Conservation (phyloP, 92 coral and sea anemone genomes). For the Porites divaricata region DNA sequence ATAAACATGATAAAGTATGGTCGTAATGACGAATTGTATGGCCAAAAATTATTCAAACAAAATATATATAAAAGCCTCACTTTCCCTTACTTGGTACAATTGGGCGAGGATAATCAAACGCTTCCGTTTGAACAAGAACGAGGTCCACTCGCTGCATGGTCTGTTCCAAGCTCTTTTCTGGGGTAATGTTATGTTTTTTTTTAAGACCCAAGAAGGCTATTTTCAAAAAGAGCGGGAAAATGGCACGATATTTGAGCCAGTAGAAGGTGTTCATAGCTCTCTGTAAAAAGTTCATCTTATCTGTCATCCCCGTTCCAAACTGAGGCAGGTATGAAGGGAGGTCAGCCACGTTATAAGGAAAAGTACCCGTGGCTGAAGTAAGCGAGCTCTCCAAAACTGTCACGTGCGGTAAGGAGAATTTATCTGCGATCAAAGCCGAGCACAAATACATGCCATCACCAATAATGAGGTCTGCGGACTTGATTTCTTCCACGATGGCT, state of each 20-base stretch:
- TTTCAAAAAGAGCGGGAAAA: neutral
- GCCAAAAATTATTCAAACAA: too few relatives aligned
- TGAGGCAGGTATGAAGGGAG: slow-evolving; percentile 57
- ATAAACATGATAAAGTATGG: too few relatives aligned
- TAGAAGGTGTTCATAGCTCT: slow-evolving; percentile 32
- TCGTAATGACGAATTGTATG: too few relatives aligned
- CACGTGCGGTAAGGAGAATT: slow-evolving; percentile 55
- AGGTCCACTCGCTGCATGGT: slow-evolving; percentile 42
- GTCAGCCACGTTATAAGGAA: slow-evolving; percentile 19
- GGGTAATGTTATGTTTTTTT: slow-evolving; percentile 39
- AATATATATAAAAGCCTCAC: too few relatives aligned
- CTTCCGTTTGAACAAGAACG: slow-evolving; percentile 44
- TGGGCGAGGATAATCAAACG: slow-evolving; percentile 51
- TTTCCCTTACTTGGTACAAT: slow-evolving; percentile 48
- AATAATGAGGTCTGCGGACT: slow-evolving; percentile 45
- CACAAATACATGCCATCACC: slow-evolving; percentile 58
- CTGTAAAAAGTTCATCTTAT: slow-evolving; percentile 43
- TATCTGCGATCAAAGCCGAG: slow-evolving; percentile 58
- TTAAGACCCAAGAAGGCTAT: slow-evolving; percentile 36
- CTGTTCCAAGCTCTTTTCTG: slow-evolving; percentile 44
- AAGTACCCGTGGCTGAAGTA: neutral
- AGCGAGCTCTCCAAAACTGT: slow-evolving; percentile 24
- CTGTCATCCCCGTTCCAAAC: slow-evolving; percentile 13
- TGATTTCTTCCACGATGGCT: slow-evolving; percentile 19
- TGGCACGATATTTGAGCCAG: neutral